phyloP scores from a whole-genome alignment of 2,797 vertebrate species.

The Saguinus oedipus region DNA sequence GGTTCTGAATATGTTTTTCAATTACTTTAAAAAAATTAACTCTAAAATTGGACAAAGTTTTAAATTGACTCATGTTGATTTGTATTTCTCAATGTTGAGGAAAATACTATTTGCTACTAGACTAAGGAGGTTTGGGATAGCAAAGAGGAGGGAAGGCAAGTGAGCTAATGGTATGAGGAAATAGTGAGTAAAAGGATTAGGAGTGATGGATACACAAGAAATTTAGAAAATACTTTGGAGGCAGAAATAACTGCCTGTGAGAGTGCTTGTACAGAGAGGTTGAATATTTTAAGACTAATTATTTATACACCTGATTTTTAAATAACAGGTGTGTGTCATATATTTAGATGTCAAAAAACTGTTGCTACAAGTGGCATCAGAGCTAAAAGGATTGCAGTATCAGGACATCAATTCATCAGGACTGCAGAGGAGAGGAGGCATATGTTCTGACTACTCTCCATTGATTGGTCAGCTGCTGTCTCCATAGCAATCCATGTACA shows the following conservation, averaged over 20 bases:
- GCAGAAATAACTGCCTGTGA: not conserved
- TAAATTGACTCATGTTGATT: not conserved
- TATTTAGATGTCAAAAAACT: slow-evolving; percentile 43
- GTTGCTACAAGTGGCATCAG: slow-evolving; percentile 1
- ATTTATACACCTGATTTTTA: not conserved
- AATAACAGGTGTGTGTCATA: not conserved
- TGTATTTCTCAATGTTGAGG: slow-evolving; percentile 3
- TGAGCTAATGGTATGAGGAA: not conserved
- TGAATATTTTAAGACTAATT: slow-evolving; percentile 20
- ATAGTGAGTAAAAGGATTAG: not conserved
- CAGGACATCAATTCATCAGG: slow-evolving; percentile 48
- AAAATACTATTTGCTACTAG: not conserved
- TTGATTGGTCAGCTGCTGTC: slow-evolving; percentile 74
- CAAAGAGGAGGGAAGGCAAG: not conserved
- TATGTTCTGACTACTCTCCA: slow-evolving; percentile 41
- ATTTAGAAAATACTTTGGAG: not conserved
- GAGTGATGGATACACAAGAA: not conserved
- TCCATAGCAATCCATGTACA: slow-evolving; percentile 73
- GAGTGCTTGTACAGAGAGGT: not conserved
- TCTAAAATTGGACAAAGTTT: slow-evolving; percentile 31
- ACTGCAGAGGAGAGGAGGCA: not conserved
- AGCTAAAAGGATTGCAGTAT: slow-evolving; percentile 38
- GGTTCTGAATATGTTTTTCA: slow-evolving; percentile 41
- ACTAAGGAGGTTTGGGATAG: not conserved
- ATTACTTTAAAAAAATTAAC: slow-evolving; percentile 12